These are phyloP conservation scores for Eulemur rubriventer DNA, from an alignment of 2,797 vertebrate species.

Conservation along the genomic window DNA sequence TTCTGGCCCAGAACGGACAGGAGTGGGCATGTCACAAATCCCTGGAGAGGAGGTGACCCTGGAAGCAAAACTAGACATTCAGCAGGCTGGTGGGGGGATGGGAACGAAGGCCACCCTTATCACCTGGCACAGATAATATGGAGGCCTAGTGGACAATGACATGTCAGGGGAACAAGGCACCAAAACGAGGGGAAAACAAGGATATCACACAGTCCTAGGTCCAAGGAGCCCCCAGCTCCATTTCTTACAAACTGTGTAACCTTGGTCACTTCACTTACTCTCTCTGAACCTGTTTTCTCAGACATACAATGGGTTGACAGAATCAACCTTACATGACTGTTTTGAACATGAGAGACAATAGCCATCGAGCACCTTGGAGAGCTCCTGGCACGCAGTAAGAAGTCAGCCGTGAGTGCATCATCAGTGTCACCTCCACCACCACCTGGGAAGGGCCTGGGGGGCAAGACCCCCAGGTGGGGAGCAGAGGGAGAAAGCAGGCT, in stretches of 20 bases:
- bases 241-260: neutral
- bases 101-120: accelerated
- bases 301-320: neutral
- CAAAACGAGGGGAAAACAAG: neutral
- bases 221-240: neutral
- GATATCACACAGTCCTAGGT: neutral
- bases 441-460: neutral
- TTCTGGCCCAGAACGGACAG: accelerated
- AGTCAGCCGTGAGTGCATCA: neutral
- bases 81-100: neutral
- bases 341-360: neutral
- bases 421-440: neutral
- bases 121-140: neutral
- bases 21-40: neutral
- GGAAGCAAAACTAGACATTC: neutral
- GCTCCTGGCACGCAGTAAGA: neutral
- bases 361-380: conserved; percentile 39
- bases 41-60: neutral
- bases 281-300: neutral
- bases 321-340: neutral
- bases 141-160: neutral
- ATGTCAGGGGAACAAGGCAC: neutral
- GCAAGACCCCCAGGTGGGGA: neutral
- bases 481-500: neutral
- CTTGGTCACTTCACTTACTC: too few relatives aligned